Conservation (phyloP, 2,888 invertebrate species). For the Boloria selene region DNA sequence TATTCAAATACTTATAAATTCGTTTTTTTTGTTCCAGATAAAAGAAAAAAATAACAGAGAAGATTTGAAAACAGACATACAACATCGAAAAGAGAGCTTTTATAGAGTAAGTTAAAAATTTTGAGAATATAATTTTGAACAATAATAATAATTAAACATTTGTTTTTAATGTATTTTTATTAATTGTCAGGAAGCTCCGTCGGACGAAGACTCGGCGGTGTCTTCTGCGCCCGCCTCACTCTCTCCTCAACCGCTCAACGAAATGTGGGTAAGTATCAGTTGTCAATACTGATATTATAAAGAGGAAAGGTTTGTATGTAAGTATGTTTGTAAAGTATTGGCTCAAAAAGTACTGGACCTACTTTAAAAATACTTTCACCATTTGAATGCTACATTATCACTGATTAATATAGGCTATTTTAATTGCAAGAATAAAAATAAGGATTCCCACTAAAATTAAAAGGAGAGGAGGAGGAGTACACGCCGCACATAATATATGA, state of each 20-base stretch:
- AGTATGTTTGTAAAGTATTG: not conserved
- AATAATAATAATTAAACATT: not conserved
- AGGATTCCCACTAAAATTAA: too few species aligned
- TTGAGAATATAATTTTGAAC: not conserved
- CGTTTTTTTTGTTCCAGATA: constrained; percentile 65
- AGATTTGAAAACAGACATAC: constrained; percentile 76
- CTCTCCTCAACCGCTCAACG: constrained; percentile 85
- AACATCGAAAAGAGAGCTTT: constrained; percentile 77
- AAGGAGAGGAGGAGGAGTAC: too few species aligned
- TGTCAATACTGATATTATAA: not conserved
- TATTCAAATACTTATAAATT: too few species aligned
- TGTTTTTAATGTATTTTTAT: constrained; percentile 1
- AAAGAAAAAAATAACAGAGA: constrained; percentile 74
- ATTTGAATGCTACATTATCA: too few species aligned
- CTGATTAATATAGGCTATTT: too few species aligned
- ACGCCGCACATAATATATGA: too few species aligned
- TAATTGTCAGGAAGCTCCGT: constrained; percentile 69
- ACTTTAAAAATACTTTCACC: too few species aligned
- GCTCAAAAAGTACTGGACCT: too few species aligned
- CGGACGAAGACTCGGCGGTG: constrained; percentile 86
- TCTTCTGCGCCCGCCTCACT: constrained; percentile 87
- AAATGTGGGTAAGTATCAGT: constrained; percentile 75
- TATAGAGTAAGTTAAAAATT: constrained; percentile 62
- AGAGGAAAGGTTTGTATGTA: too few species aligned
- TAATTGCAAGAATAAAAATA: too few species aligned